phyloP scores from a whole-genome alignment of 2,797 vertebrate species.

The Pogonophryne albipinna region DNA sequence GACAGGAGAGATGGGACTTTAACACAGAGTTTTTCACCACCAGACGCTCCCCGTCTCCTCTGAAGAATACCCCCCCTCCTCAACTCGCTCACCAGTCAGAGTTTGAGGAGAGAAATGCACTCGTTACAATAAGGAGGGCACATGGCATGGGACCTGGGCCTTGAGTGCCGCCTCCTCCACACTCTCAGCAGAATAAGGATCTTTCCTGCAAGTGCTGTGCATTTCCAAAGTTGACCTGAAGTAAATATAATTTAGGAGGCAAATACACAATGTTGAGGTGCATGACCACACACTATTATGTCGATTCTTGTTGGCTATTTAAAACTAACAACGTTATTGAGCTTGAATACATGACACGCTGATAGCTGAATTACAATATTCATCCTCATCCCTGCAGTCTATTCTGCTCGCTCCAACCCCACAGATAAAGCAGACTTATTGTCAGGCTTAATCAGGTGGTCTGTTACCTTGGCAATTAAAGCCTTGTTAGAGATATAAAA shows the following conservation, averaged over 20 bases:
- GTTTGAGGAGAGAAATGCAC: conserved; percentile 86
- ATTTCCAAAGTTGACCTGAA: conserved; percentile 67
- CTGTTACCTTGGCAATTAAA: conserved; percentile 85
- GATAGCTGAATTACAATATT: conserved; percentile 52
- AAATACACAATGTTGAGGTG: conserved; percentile 42
- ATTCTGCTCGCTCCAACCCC: conserved; percentile 34
- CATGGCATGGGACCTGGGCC: conserved; percentile 85
- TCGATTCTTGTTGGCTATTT: conserved; percentile 7
- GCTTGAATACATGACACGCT: conserved; percentile 20
- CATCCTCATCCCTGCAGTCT: conserved; percentile 38
- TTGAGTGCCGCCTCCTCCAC: conserved; percentile 80
- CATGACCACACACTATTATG: conserved; percentile 34
- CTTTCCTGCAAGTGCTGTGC: conserved; percentile 73
- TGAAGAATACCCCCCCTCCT: conserved; percentile 79
- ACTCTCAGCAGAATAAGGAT: conserved; percentile 73
- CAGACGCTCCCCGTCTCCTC: conserved; percentile 78
- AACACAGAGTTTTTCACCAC: conserved; percentile 82
- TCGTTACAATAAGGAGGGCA: conserved; percentile 88
- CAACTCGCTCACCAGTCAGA: conserved; percentile 77
- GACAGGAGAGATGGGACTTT: conserved; percentile 86
- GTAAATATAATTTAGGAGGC: conserved; percentile 74
- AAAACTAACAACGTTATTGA: conserved; percentile 33
- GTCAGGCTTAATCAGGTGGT: conserved; percentile 82
- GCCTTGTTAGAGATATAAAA: conserved; percentile 91
- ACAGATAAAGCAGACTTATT: conserved; percentile 71